Conservation (phyloP, 2,113 vertebrate genomes). For the Gobiocypris rarus region DNA sequence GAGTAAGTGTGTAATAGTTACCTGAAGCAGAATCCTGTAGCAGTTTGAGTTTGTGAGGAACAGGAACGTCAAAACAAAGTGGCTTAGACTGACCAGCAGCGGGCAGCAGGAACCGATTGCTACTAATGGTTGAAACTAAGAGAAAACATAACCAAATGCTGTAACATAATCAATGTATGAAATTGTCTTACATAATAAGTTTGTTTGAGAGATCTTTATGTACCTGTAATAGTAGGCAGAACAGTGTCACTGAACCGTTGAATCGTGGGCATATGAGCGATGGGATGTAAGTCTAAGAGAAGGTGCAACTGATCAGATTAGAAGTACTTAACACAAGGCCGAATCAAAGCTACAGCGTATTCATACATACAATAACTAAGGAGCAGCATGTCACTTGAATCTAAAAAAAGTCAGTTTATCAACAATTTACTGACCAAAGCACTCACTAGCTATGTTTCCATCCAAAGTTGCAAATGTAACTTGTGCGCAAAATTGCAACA, state of each 20-base stretch:
- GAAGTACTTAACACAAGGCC: background rate
- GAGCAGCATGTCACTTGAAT: too few relatives aligned
- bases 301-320: background rate
- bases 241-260: rapidly evolving
- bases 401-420: background rate
- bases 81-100: conserved; percentile 53
- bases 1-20: conserved; percentile 38
- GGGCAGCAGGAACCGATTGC: conserved; percentile 62
- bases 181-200: background rate
- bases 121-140: conserved; percentile 1
- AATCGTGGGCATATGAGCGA: background rate
- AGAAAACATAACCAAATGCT: background rate
- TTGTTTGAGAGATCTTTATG: background rate
- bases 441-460: too few relatives aligned
- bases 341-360: background rate
- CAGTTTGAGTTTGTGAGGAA: conserved; percentile 56
- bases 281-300: background rate
- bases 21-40: conserved; percentile 63
- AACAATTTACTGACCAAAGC: too few relatives aligned
- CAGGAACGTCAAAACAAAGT: conserved; percentile 68
- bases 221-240: background rate
- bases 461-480: too few relatives aligned
- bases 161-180: background rate
- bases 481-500: too few relatives aligned
- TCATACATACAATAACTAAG: too few relatives aligned